Percentiles rank a stretch among this genome's conserved stretches.
phyloP scores from a whole-genome alignment of 2,797 vertebrate genomes.

The Vireo griseus region DNA sequence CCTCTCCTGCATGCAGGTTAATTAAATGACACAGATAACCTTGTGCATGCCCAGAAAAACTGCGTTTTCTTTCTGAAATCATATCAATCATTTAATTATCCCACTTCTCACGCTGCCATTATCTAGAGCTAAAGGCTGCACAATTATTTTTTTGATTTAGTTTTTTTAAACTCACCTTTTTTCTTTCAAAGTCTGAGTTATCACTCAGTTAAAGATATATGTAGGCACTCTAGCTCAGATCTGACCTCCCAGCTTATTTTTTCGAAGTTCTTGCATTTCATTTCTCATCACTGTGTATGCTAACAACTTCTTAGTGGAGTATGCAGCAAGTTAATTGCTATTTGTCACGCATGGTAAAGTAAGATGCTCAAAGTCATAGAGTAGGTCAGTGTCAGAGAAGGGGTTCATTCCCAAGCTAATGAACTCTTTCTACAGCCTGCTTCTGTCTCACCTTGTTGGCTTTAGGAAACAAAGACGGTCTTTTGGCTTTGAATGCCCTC shows the following conservation, averaged over 20 bases:
- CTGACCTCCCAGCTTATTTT: conserved; percentile 26
- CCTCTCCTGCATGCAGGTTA: conserved; percentile 61
- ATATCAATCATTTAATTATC: conserved; percentile 71
- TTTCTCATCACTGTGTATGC: conserved; percentile 44
- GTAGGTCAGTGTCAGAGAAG: conserved; percentile 43
- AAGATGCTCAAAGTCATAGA: conserved; percentile 49
- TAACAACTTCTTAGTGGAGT: conserved; percentile 33
- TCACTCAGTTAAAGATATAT: conserved; percentile 40
- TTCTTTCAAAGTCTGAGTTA: conserved; percentile 47
- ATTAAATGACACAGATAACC: conserved; percentile 74
- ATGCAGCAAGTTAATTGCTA: conserved; percentile 50
- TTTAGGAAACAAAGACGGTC: conserved; percentile 10
- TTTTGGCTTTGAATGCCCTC: neutral
- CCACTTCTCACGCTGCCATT: conserved; percentile 45
- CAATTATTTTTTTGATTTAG: conserved; percentile 58
- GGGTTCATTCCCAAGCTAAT: conserved; percentile 28
- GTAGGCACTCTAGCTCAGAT: conserved; percentile 4
- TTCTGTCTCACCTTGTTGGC: conserved; percentile 13
- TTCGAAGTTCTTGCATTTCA: neutral
- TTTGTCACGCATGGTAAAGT: conserved; percentile 39
- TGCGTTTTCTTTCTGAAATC: conserved; percentile 61
- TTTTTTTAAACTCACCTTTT: conserved; percentile 43
- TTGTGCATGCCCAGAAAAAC: conserved; percentile 59
- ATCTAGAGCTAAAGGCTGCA: conserved; percentile 51
- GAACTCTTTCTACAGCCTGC: conserved; percentile 12